A percentile compares a stretch with the other conserved stretches of the same genome.
phyloP scores from a whole-genome alignment of 2,888 invertebrate genomes.

The Pseudanteris insignis region DNA sequence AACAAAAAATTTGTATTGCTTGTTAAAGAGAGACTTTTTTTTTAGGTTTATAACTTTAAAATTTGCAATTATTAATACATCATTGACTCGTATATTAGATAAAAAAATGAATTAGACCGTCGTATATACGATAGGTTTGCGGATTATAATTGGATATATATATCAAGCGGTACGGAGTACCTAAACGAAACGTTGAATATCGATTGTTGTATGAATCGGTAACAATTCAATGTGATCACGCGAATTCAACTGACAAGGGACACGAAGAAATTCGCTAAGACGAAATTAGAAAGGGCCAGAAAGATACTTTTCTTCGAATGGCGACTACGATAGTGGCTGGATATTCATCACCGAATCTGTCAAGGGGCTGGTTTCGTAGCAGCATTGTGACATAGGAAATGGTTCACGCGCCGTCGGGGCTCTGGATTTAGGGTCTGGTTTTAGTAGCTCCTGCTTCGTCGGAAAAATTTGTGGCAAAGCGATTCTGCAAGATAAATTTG shows the following conservation, averaged over 20 bases:
- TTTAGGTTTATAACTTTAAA: no score
- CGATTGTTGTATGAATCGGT: constrained; percentile 26
- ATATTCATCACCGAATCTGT: constrained; percentile 53
- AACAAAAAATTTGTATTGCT: no score
- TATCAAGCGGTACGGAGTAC: not conserved
- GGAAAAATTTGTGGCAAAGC: constrained; percentile 48
- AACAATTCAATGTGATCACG: constrained; percentile 22
- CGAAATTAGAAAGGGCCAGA: constrained; percentile 42
- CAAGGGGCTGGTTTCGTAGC: constrained; percentile 50
- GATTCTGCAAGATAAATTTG: constrained; percentile 50
- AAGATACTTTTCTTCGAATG: constrained; percentile 42
- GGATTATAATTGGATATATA: no score
- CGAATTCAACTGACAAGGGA: constrained; percentile 20
- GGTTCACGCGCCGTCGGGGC: constrained; percentile 50
- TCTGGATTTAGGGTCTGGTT: constrained; percentile 49
- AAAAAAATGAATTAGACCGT: no score
- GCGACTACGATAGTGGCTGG: constrained; percentile 45
- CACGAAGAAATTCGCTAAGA: constrained; percentile 38
- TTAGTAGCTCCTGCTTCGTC: constrained; percentile 33
- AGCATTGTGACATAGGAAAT: constrained; percentile 45
- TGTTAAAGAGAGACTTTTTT: no score
- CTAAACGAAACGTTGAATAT: constrained; percentile 8
- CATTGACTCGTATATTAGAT: no score
- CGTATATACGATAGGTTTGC: no score
- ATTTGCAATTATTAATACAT: no score